Evolutionary conservation across 1,140 invertebrate species (phyloP).

Genomic region (Phortica variegata): DNA sequence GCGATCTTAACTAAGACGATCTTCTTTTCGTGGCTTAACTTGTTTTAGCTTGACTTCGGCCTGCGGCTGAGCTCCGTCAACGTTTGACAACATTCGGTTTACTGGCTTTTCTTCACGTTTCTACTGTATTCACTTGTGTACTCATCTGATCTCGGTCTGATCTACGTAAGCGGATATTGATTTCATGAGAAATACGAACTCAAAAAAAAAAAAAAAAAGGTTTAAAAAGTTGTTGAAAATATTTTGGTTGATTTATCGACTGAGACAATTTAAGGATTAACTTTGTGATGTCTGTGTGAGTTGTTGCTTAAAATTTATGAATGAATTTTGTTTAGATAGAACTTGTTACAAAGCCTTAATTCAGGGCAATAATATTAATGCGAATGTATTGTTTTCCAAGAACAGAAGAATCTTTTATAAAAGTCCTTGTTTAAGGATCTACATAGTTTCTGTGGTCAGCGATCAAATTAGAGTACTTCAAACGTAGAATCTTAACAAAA

Average conservation of each 20-base stretch:
- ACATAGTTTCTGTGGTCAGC: too few relatives aligned
- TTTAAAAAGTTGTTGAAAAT: constrained; percentile 30
- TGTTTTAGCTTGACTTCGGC: constrained; percentile 29
- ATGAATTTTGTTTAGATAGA: too few relatives aligned
- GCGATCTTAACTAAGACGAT: too few relatives aligned
- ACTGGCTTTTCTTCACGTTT: constrained; percentile 19
- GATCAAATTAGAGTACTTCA: too few relatives aligned
- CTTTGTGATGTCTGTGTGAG: constrained; percentile 26
- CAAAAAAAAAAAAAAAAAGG: constrained; percentile 3
- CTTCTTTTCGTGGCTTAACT: constrained; percentile 8
- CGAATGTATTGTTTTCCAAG: too few relatives aligned
- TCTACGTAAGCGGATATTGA: constrained; percentile 49
- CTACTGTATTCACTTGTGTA: background rate
- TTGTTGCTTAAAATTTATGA: too few relatives aligned
- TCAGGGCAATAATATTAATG: too few relatives aligned
- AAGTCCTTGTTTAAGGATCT: too few relatives aligned
- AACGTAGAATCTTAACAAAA: too few relatives aligned
- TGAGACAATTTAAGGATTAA: constrained; percentile 49
- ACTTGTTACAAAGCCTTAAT: too few relatives aligned
- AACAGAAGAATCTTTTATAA: too few relatives aligned
- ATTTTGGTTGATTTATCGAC: constrained; percentile 49
- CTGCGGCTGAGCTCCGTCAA: constrained; percentile 42
- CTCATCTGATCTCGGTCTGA: constrained; percentile 24
- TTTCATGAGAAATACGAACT: constrained; percentile 26
- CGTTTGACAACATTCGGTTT: constrained; percentile 50